Evolutionary conservation across 2,888 invertebrate species (phyloP).

Genomic region (Troides helena): DNA sequence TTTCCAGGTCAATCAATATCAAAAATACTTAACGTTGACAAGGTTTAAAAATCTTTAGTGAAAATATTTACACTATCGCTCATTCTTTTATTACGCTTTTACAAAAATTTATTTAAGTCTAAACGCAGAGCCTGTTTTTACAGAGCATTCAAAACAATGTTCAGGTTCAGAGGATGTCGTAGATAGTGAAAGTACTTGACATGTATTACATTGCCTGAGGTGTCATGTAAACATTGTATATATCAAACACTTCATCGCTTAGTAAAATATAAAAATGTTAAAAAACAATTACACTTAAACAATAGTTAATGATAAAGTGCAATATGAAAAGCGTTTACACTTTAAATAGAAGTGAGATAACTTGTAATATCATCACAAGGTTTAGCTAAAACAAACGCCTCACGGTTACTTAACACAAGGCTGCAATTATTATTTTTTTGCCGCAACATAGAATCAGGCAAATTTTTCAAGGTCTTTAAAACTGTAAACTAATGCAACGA

Average conservation of each 20-base stretch:
- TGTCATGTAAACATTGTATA: neutral
- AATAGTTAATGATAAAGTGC: no score
- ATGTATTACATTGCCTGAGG: neutral
- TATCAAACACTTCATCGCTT: neutral
- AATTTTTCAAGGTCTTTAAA: slow-evolving; percentile 19
- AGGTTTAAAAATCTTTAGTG: neutral
- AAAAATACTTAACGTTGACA: neutral
- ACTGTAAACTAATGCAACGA: neutral
- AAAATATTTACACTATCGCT: no score
- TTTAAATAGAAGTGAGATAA: no score
- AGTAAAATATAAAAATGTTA: neutral
- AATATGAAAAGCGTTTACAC: no score
- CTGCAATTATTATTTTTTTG: slow-evolving; percentile 32
- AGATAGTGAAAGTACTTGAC: neutral
- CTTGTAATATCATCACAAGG: neutral
- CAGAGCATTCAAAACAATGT: neutral
- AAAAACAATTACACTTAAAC: no score
- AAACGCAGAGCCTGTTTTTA: no score
- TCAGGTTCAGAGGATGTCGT: neutral
- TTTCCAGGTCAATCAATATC: no score
- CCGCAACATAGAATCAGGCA: slow-evolving; percentile 6
- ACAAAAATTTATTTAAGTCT: no score
- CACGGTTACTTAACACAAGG: slow-evolving; percentile 56
- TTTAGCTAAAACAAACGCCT: slow-evolving; percentile 31
- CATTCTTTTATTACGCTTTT: neutral